These are phyloP conservation scores for Tenualosa ilisha DNA, from an alignment of 2,797 vertebrate genomes.

Conservation along the genomic window DNA sequence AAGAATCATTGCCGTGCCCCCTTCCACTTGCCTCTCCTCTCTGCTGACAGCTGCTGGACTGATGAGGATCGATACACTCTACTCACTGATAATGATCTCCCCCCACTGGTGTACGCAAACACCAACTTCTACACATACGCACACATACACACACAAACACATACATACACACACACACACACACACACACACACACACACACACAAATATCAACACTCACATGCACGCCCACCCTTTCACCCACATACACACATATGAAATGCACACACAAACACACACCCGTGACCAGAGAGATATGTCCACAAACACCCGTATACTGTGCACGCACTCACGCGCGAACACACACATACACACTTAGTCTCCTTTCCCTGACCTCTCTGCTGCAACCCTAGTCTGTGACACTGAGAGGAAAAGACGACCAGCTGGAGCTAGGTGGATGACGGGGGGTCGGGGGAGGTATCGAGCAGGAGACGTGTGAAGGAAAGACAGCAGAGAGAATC, in stretches of 20 bases:
- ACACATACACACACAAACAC: not conserved
- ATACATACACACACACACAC: not conserved
- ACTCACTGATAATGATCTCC: constrained; percentile 27
- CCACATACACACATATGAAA: not conserved
- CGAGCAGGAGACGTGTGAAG: not conserved
- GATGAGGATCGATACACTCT: constrained; percentile 26
- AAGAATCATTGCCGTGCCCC: constrained; percentile 22
- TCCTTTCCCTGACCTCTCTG: constrained; percentile 13
- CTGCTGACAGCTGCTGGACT: not conserved
- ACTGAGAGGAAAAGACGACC: not conserved
- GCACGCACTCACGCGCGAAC: not conserved
- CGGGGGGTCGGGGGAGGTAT: not conserved
- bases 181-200: not conserved
- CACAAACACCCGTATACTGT: not conserved
- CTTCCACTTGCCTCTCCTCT: not conserved
- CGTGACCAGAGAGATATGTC: not conserved
- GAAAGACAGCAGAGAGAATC: not conserved
- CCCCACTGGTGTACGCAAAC: not conserved
- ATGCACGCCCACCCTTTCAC: not conserved
- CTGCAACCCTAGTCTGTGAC: not conserved
- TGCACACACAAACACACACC: not conserved
- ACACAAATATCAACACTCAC: no score
- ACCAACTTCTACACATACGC: not conserved
- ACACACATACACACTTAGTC: not conserved
- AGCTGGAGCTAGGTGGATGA: not conserved